A percentile compares a stretch with the other conserved stretches of the same genome.
These are phyloP conservation scores for Petromus typicus DNA, from an alignment of 2,113 vertebrate genomes.

Conservation along the genomic window DNA sequence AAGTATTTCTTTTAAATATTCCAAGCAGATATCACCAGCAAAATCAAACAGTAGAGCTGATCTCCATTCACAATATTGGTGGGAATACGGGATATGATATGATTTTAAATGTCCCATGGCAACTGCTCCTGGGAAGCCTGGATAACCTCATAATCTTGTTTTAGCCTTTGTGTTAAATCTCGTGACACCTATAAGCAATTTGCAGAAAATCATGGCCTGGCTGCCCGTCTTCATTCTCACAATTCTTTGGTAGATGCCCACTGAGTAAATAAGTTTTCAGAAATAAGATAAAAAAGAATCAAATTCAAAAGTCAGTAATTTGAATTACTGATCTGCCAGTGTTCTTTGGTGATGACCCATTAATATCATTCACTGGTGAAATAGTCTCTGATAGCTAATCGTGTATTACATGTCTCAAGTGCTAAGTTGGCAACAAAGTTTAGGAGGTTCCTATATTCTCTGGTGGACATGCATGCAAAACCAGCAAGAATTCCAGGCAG, in stretches of 20 bases:
- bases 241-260: not conserved
- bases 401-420: not conserved
- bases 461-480: not conserved
- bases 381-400: not conserved
- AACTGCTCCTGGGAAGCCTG: not conserved
- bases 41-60: not conserved
- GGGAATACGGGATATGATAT: not conserved
- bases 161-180: not conserved
- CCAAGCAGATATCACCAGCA: not conserved
- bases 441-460: not conserved
- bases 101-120: slow-evolving; percentile 26
- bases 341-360: slow-evolving; percentile 1
- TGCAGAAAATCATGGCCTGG: not conserved
- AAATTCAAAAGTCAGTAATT: slow-evolving; percentile 26
- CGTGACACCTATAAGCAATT: not conserved
- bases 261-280: not conserved
- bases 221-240: not conserved
- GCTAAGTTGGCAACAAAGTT: not conserved
- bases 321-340: not conserved
- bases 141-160: not conserved
- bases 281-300: slow-evolving; percentile 14
- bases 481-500: not conserved
- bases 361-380: not conserved
- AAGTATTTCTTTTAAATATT: slow-evolving; percentile 40
- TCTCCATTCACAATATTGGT: not conserved